Conservation (phyloP, 2,113 vertebrate genomes). For the Cochlearius cochlearius region DNA sequence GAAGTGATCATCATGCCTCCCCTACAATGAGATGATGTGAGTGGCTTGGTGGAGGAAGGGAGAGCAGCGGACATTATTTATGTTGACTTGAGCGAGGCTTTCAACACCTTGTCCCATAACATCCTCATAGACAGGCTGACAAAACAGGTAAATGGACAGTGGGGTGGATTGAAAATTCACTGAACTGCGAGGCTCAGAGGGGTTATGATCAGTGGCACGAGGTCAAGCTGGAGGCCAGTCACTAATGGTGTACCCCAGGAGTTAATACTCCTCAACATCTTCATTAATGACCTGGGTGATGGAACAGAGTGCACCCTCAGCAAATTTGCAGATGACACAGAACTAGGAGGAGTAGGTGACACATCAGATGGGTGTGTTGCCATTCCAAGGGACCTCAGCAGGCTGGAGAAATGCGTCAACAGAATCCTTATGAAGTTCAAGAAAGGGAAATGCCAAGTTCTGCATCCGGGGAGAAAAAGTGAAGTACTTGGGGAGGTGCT, state of each 20-base stretch:
- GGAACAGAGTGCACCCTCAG: not conserved
- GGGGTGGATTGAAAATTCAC: not conserved
- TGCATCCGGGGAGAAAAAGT: not conserved
- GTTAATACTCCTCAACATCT: not conserved
- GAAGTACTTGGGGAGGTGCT: not conserved
- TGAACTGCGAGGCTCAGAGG: not conserved
- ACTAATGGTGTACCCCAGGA: not conserved
- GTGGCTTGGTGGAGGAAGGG: not conserved
- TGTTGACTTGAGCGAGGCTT: not conserved
- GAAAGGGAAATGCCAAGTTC: not conserved
- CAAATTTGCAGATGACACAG: not conserved
- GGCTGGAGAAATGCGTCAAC: not conserved
- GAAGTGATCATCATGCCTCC: not conserved
- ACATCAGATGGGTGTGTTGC: not conserved
- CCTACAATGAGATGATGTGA: accelerated
- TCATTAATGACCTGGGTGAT: not conserved
- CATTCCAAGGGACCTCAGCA: not conserved
- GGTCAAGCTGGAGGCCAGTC: not conserved
- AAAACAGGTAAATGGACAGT: not conserved
- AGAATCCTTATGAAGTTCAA: not conserved
- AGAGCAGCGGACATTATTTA: not conserved
- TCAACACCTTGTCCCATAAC: not conserved
- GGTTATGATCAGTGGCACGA: not conserved
- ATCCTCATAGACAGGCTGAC: not conserved
- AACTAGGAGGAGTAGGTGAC: not conserved